These are phyloP conservation scores for Harlomillsia oculata DNA, from an alignment of 1,140 invertebrate species.

Conservation along the genomic window DNA sequence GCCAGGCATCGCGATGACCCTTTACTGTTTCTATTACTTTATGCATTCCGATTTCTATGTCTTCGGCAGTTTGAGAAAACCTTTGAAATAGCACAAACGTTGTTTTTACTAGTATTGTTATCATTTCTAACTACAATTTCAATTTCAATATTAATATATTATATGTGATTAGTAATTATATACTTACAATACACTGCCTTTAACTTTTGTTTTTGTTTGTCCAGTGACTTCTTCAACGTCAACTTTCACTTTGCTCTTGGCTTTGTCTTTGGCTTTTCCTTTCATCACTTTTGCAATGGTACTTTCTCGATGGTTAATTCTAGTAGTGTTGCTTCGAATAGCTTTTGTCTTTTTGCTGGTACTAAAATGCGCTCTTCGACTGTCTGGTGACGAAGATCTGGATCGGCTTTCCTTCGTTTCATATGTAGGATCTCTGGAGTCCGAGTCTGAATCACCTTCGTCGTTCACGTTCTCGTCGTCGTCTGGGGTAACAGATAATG, in stretches of 20 bases:
- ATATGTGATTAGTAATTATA: not conserved
- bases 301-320: not conserved
- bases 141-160: not conserved
- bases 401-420: not conserved
- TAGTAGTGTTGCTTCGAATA: not conserved
- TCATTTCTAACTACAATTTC: no score
- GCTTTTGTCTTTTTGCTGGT: not conserved
- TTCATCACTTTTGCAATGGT: not conserved
- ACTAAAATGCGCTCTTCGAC: not conserved
- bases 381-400: not conserved
- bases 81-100: slow-evolving; percentile 40
- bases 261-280: not conserved
- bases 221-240: slow-evolving; percentile 19
- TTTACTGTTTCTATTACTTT: slow-evolving; percentile 75
- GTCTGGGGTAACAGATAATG: slow-evolving; percentile 8
- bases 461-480: slow-evolving; percentile 16
- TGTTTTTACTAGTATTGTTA: no score
- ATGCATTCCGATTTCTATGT: slow-evolving; percentile 75
- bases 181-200: slow-evolving; percentile 38
- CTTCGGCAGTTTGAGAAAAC: slow-evolving; percentile 66
- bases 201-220: slow-evolving; percentile 38
- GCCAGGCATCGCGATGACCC: slow-evolving; percentile 81
- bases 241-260: not conserved
- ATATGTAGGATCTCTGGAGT: not conserved
- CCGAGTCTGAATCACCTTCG: not conserved